phyloP scores from a whole-genome alignment of 2,797 vertebrate species.

The Thunnus albacares region DNA sequence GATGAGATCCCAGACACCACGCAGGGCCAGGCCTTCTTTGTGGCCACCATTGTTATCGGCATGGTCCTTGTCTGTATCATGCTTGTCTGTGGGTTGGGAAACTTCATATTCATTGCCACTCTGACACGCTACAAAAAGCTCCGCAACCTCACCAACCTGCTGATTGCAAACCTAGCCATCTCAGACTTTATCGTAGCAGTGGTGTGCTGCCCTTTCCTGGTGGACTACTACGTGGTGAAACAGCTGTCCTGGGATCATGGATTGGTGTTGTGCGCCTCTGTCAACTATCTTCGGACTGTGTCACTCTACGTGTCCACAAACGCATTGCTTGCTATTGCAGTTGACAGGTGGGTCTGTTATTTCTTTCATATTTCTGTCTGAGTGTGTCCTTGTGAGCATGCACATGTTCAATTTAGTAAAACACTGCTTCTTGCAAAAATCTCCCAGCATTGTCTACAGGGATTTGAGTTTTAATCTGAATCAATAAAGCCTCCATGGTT shows the following conservation, averaged over 20 bases:
- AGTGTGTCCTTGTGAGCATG: background rate
- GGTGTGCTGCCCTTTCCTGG: conserved; percentile 96
- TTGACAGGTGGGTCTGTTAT: conserved; percentile 91
- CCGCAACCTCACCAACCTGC: conserved; percentile 95
- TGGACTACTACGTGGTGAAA: conserved; percentile 97
- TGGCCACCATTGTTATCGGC: conserved; percentile 92
- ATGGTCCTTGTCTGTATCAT: conserved; percentile 94
- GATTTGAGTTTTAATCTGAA: background rate
- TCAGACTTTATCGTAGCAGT: conserved; percentile 97
- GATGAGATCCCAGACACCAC: conserved; percentile 93
- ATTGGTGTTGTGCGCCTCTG: conserved; percentile 91
- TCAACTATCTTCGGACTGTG: conserved; percentile 95
- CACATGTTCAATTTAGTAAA: background rate
- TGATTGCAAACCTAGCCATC: conserved; percentile 96
- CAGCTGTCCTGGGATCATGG: conserved; percentile 97
- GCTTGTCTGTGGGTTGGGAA: conserved; percentile 95
- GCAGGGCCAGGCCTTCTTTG: conserved; percentile 91
- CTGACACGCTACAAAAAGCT: conserved; percentile 95
- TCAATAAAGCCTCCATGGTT: background rate
- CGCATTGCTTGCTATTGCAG: conserved; percentile 94
- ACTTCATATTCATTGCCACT: conserved; percentile 94
- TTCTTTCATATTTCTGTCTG: background rate
- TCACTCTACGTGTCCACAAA: conserved; percentile 98
- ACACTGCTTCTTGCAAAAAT: background rate
- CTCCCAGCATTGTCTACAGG: background rate